These are phyloP conservation scores for Lepidostoma basale DNA, from an alignment of 1,140 invertebrate genomes.

Conservation along the genomic window DNA sequence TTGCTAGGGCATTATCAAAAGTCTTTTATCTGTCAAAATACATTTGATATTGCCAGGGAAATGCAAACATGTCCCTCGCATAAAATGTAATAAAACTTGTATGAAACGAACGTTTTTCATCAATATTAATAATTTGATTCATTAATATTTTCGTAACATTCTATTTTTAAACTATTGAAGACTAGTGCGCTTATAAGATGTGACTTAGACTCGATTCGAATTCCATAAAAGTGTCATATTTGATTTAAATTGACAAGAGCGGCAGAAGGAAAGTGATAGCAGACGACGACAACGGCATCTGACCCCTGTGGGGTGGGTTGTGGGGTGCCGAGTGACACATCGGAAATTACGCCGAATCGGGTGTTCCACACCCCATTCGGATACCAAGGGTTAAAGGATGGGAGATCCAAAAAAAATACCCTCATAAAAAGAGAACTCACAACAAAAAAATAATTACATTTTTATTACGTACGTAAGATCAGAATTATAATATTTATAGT, in stretches of 20 bases:
- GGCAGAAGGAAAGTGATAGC: conserved; percentile 17
- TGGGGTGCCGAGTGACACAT: conserved; percentile 32
- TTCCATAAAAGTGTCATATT: conserved; percentile 22
- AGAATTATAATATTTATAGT: background rate
- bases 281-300: background rate
- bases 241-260: conserved; percentile 13
- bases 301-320: background rate
- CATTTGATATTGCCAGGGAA: no score
- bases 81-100: no score
- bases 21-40: no score
- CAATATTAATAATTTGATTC: no score
- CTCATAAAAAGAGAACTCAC: background rate
- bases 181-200: no score
- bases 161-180: no score
- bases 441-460: background rate
- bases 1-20: no score
- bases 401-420: background rate
- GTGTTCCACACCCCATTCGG: background rate
- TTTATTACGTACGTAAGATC: background rate
- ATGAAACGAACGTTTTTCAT: no score
- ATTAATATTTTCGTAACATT: no score
- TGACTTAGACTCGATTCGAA: no score
- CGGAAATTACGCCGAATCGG: conserved; percentile 35
- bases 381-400: background rate
- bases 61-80: no score